A percentile compares a stretch with the other conserved stretches of the same genome.
phyloP scores from a whole-genome alignment of 2,888 invertebrate species.

The Furcula furcula region DNA sequence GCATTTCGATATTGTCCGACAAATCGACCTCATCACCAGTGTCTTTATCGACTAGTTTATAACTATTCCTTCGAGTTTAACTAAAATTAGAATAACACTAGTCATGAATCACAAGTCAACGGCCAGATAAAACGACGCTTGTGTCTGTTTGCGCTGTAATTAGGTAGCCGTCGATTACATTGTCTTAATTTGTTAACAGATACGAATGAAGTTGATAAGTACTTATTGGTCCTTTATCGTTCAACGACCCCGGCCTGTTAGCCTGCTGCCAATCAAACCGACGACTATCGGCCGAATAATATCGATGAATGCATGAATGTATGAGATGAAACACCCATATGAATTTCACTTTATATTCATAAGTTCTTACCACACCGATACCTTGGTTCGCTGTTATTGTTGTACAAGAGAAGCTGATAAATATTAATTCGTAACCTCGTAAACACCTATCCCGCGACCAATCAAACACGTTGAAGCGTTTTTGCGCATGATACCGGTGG shows the following conservation, averaged over 20 bases:
- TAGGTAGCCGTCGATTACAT: slow-evolving; percentile 48
- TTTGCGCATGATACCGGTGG: slow-evolving; percentile 42
- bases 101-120: slow-evolving; percentile 44
- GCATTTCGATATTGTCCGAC: slow-evolving; percentile 13
- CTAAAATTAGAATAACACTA: slow-evolving; percentile 28
- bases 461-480: slow-evolving; percentile 26
- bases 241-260: slow-evolving; percentile 46
- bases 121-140: slow-evolving; percentile 46
- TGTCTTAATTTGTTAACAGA: slow-evolving; percentile 57
- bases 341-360: slow-evolving; percentile 67
- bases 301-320: slow-evolving; percentile 47
- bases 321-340: slow-evolving; percentile 50
- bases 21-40: background rate
- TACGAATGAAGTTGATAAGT: slow-evolving; percentile 53
- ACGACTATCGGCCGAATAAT: slow-evolving; percentile 36
- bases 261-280: slow-evolving; percentile 37
- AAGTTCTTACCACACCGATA: slow-evolving; percentile 53
- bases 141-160: slow-evolving; percentile 45
- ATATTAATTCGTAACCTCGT: slow-evolving; percentile 57
- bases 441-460: slow-evolving; percentile 40
- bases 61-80: slow-evolving; percentile 10
- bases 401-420: slow-evolving; percentile 58
- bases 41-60: slow-evolving; percentile 9
- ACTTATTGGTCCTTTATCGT: slow-evolving; percentile 49
- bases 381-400: slow-evolving; percentile 59